These are phyloP conservation scores for Cantharis rustica DNA, from an alignment of 2,888 invertebrate genomes.

Conservation along the genomic window DNA sequence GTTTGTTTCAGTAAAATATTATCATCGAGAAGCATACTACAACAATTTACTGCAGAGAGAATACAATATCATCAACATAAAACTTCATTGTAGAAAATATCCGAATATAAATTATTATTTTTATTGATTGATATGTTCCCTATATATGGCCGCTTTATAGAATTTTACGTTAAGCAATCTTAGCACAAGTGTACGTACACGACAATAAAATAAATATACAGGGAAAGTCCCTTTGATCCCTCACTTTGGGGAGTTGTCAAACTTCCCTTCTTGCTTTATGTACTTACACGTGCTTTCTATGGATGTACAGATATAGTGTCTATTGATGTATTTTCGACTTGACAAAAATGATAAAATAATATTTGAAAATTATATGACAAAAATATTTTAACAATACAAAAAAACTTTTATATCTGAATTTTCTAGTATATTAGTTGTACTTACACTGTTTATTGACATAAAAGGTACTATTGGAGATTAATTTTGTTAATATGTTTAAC, in stretches of 20 bases:
- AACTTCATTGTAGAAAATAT: conserved; percentile 24
- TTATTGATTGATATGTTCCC: conserved; percentile 25
- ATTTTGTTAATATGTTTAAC: not conserved
- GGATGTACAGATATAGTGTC: conserved; percentile 2
- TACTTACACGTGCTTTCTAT: conserved; percentile 20
- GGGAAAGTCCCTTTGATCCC: conserved; percentile 52
- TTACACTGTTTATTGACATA: not conserved
- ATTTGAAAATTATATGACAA: not conserved
- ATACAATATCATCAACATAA: conserved; percentile 33
- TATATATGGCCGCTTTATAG: conserved; percentile 14
- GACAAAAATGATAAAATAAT: not conserved
- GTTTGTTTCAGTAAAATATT: not conserved
- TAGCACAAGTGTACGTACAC: conserved; percentile 54
- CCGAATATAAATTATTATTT: conserved; percentile 28
- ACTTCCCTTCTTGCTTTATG: conserved; percentile 18
- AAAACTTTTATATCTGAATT: not conserved
- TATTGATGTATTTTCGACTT: conserved; percentile 1
- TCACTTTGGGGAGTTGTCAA: conserved; percentile 27
- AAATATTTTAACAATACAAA: not conserved
- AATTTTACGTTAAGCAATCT: conserved; percentile 44
- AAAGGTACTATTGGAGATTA: not conserved
- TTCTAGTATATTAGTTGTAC: not conserved
- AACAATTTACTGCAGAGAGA: conserved; percentile 4
- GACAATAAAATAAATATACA: conserved; percentile 57
- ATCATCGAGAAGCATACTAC: not conserved